Conservation (phyloP, 1,140 invertebrate genomes). For the Marisa cornuarietis region DNA sequence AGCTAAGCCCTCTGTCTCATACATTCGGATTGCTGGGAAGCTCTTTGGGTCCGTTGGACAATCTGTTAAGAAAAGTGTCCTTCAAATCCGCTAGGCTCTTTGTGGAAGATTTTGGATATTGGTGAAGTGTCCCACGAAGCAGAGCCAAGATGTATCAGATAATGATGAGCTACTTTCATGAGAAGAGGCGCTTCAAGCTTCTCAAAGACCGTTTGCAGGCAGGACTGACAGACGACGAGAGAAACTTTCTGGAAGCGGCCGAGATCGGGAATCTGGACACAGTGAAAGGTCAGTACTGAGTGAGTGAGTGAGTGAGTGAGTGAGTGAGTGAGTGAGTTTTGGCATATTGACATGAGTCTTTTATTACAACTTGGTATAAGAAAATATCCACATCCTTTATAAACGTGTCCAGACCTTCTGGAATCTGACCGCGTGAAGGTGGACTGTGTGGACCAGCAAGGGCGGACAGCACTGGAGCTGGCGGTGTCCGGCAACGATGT, state of each 20-base stretch:
- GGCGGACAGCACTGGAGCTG: slow-evolving; percentile 47
- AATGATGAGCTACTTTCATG: slow-evolving; percentile 28
- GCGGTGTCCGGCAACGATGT: slow-evolving; percentile 45
- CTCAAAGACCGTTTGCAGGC: slow-evolving; percentile 42
- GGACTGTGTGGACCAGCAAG: slow-evolving; percentile 44
- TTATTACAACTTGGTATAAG: not conserved
- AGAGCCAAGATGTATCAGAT: slow-evolving; percentile 27
- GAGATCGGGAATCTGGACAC: slow-evolving; percentile 47
- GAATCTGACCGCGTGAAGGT: slow-evolving; percentile 38
- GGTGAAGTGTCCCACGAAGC: not conserved
- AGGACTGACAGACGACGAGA: slow-evolving; percentile 39
- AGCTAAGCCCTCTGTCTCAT: not conserved
- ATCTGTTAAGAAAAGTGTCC: not conserved
- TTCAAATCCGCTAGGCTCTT: too few relatives aligned
- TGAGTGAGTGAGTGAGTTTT: slow-evolving; percentile 5
- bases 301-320: slow-evolving; percentile 12
- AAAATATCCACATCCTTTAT: not conserved
- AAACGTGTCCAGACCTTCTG: slow-evolving; percentile 24
- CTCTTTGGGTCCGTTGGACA: too few relatives aligned
- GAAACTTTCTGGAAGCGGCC: slow-evolving; percentile 42
- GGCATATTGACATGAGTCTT: not conserved
- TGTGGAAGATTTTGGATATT: not conserved
- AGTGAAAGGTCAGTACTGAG: slow-evolving; percentile 30
- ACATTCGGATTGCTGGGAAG: not conserved
- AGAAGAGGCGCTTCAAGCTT: slow-evolving; percentile 22